These are phyloP conservation scores for Bactericera cockerelli DNA, from an alignment of 1,140 invertebrate genomes.

Conservation along the genomic window DNA sequence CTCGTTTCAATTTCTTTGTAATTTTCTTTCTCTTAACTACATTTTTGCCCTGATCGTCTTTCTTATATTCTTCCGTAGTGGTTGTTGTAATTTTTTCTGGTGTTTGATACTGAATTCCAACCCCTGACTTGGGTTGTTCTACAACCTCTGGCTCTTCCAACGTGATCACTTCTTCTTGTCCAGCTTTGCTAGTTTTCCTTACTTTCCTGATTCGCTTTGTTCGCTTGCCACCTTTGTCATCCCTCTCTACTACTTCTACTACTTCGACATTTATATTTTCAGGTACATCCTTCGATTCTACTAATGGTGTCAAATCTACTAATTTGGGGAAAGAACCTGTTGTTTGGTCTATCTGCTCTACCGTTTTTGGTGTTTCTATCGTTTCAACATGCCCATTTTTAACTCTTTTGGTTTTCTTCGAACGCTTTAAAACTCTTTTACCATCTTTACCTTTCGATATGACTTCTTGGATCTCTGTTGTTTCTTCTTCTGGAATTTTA, in stretches of 20 bases:
- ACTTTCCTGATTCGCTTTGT: not conserved
- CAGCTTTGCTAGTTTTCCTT: not conserved
- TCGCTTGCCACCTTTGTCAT: conserved; percentile 10
- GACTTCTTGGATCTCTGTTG: not conserved
- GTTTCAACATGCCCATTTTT: not conserved
- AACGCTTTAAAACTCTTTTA: not conserved
- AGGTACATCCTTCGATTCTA: not conserved
- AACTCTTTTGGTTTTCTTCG: not conserved
- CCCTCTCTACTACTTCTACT: not conserved
- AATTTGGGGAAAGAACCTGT: not conserved
- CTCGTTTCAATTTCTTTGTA: not conserved
- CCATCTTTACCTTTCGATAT: not conserved
- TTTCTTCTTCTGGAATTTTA: not conserved
- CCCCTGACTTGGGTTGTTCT: conserved; percentile 1
- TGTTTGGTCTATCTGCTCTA: not conserved
- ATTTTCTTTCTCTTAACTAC: not conserved
- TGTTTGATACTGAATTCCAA: not conserved
- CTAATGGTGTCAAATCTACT: not conserved
- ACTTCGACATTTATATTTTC: not conserved
- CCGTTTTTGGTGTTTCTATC: not conserved
- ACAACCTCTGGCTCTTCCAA: conserved; percentile 7
- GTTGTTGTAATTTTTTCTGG: not conserved
- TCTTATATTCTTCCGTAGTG: not conserved
- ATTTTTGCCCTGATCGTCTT: not conserved
- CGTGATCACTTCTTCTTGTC: not conserved